Conservation (phyloP, 2,113 vertebrate species). For the Entelurus aequoreus region DNA sequence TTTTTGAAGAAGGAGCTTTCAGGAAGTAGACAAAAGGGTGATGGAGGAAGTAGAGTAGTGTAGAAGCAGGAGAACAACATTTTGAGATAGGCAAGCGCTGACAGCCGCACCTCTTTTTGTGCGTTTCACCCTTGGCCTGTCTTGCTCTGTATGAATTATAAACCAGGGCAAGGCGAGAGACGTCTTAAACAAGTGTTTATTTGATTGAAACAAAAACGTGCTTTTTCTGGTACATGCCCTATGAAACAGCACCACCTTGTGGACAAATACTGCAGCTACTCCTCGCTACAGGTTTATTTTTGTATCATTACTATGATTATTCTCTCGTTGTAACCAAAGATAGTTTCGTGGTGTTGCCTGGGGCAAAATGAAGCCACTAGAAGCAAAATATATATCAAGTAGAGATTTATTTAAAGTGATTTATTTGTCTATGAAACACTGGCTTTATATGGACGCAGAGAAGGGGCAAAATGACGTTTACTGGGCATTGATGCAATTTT, state of each 20-base stretch:
- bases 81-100: slow-evolving; percentile 18
- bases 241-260: slow-evolving; percentile 47
- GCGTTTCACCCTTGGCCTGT: background rate
- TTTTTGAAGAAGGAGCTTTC: background rate
- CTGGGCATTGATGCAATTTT: background rate
- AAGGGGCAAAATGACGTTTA: background rate
- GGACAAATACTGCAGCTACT: slow-evolving; percentile 35
- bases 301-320: slow-evolving; percentile 25
- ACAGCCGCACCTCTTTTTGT: slow-evolving; percentile 5
- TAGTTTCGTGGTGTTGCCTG: slow-evolving; percentile 66
- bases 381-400: slow-evolving; percentile 32
- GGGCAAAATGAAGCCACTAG: slow-evolving; percentile 54
- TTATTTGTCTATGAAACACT: slow-evolving; percentile 63
- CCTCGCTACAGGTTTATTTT: slow-evolving; percentile 16
- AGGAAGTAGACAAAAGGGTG: background rate
- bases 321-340: slow-evolving; percentile 65
- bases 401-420: slow-evolving; percentile 55
- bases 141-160: background rate
- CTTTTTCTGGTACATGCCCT: too few species aligned
- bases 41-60: background rate
- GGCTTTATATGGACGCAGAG: slow-evolving; percentile 43
- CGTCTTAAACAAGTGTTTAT: background rate
- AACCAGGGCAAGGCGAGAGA: background rate
- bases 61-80: background rate
- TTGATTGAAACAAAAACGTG: too few species aligned